Percentiles rank a stretch among this genome's conserved stretches.
Evolutionary conservation across 2,797 vertebrate genomes (phyloP).

Genomic region (Liasis olivaceus): DNA sequence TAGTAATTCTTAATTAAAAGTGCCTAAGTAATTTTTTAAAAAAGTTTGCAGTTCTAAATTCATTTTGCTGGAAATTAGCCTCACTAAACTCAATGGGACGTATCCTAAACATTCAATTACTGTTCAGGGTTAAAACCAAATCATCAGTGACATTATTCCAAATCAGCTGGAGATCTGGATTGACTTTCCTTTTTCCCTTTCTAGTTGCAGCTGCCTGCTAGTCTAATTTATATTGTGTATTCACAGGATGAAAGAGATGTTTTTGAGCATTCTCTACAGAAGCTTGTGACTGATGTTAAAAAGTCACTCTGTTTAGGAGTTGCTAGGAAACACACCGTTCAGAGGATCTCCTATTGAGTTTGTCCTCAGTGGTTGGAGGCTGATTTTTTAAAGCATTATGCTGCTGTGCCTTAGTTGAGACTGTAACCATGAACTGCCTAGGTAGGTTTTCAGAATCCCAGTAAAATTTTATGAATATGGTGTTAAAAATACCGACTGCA

Average conservation of each 20-base stretch:
- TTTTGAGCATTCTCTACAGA: slow-evolving; percentile 70
- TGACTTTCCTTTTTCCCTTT: slow-evolving; percentile 45
- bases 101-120: background rate
- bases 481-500: background rate
- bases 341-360: slow-evolving; percentile 72
- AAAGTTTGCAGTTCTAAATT: background rate
- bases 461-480: slow-evolving; percentile 28
- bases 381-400: slow-evolving; percentile 21
- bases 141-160: slow-evolving; percentile 48
- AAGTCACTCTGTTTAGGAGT: slow-evolving; percentile 80
- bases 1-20: background rate
- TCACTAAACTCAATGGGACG: background rate
- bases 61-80: background rate
- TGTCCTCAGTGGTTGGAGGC: slow-evolving; percentile 57
- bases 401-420: slow-evolving; percentile 37
- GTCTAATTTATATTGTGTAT: slow-evolving; percentile 75
- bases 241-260: slow-evolving; percentile 75
- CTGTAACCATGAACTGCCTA: slow-evolving; percentile 52
- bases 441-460: slow-evolving; percentile 34
- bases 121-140: slow-evolving; percentile 42
- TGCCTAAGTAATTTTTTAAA: background rate
- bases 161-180: slow-evolving; percentile 39
- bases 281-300: slow-evolving; percentile 71
- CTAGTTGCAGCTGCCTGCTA: slow-evolving; percentile 63
- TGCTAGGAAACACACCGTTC: slow-evolving; percentile 86